Evolutionary conservation across 1,140 invertebrate species (phyloP).

Genomic region (Listronotus oregonensis): DNA sequence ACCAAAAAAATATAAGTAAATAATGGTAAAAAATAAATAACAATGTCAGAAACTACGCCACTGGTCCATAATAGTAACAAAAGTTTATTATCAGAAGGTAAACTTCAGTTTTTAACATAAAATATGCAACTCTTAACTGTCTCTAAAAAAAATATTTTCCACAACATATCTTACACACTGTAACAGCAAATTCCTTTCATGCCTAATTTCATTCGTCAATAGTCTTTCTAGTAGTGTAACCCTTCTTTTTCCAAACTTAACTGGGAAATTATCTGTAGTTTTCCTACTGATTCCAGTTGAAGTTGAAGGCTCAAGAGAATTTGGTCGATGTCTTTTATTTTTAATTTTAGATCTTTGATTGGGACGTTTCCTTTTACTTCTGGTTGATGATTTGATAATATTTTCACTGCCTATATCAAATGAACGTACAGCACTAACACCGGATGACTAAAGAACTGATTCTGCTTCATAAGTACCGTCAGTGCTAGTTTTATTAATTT

Average conservation of each 20-base stretch:
- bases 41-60: too few species aligned
- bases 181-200: conserved; percentile 75
- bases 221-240: conserved; percentile 63
- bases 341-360: conserved; percentile 26
- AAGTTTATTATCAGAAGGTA: too few species aligned
- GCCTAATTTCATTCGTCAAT: conserved; percentile 65
- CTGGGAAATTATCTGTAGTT: conserved; percentile 29
- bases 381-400: conserved; percentile 1
- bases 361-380: conserved; percentile 31
- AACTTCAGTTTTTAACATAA: too few species aligned
- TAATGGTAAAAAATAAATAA: too few species aligned
- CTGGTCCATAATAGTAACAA: too few species aligned
- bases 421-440: not conserved
- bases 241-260: conserved; percentile 40
- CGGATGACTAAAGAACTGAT: not conserved
- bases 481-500: conserved; percentile 38
- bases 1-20: too few species aligned
- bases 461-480: not conserved
- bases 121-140: not conserved
- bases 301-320: conserved; percentile 1
- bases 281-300: not conserved
- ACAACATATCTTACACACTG: conserved; percentile 76
- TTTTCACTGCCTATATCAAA: not conserved
- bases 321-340: conserved; percentile 18
- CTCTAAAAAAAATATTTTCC: conserved; percentile 71